phyloP scores from a whole-genome alignment of 2,113 vertebrate species.

The Rhipidura dahli region DNA sequence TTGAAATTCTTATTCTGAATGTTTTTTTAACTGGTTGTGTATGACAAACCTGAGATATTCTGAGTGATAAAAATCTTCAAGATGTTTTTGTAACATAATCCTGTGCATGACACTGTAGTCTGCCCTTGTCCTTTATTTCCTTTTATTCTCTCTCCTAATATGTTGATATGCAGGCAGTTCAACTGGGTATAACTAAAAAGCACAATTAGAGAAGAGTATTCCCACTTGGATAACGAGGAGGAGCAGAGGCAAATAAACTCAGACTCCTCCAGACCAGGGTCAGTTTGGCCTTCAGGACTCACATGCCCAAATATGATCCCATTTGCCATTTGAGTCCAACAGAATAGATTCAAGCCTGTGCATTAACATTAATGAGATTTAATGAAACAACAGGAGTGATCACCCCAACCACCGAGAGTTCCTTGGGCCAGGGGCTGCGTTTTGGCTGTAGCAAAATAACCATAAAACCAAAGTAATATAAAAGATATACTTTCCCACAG shows the following conservation, averaged over 20 bases:
- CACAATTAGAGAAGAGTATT: background rate
- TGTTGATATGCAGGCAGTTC: background rate
- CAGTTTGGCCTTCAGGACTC: background rate
- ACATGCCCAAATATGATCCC: background rate
- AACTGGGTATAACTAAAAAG: background rate
- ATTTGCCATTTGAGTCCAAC: background rate
- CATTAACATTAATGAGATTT: background rate
- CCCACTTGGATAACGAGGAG: background rate
- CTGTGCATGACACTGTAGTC: background rate
- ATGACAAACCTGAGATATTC: background rate
- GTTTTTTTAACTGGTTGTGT: background rate
- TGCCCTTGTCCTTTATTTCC: background rate
- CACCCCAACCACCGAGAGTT: background rate
- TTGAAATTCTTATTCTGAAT: background rate
- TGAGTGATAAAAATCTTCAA: background rate
- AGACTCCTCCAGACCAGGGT: background rate
- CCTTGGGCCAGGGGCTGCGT: background rate
- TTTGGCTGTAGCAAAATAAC: background rate
- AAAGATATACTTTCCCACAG: background rate
- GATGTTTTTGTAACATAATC: background rate
- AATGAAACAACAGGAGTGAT: background rate
- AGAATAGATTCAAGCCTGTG: background rate
- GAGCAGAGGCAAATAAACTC: background rate
- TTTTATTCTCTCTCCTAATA: background rate
- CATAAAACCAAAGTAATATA: background rate